Base-by-base conservation (phyloP, 2,888 invertebrate species). In the Rhabditophanes sp. region DNA sequence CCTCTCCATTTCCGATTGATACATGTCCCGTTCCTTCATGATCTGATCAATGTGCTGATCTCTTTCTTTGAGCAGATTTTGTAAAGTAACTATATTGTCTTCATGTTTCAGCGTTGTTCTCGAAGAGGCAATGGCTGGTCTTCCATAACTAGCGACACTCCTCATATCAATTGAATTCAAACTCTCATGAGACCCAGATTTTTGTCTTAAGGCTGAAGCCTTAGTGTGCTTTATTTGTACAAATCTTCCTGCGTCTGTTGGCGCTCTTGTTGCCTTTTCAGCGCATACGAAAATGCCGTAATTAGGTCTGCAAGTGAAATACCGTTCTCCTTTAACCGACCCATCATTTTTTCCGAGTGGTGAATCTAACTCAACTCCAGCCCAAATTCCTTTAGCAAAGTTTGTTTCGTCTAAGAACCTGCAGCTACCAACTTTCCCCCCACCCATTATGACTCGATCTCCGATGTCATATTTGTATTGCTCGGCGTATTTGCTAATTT, bases 261-360 rank as follows among this genome's bases (percentile, higher is more conserved):
- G 26, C 7, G 18, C 21, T 11, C 12, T 16, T 4, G 45, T 90
- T 82, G 73, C 90, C 90, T n/a, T n/a, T 59, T 79, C 76, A 37
- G 80, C 72, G 2, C 88, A 87, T 16, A 87, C 85, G 71, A 96
- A 96, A 66, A 87, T 80, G 6, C 93, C 93, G 71, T 78, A 77
- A 67, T 84, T 84, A 30, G 85, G 84, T 21, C 79, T 76, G 65
- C 90, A 93, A 6, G 79, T 77, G 69, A 96, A 93, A 68, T 93
- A 93, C 14, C 77, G 74, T 45, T 43, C 40, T 3, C 44, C 48
- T 47, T 78, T 81, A 20, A 90, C 84, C 30, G 82, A 78, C 37
- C 93, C 90, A 65, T 93, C 87, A 68, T 93, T 90, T 70, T 90
- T 90, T 33, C 93, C 93, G 39, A 79, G 70, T 1, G 83, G 78